Evolutionary conservation across 1,140 invertebrate species (phyloP).

Genomic region (Rhopalosiphum maidis): DNA sequence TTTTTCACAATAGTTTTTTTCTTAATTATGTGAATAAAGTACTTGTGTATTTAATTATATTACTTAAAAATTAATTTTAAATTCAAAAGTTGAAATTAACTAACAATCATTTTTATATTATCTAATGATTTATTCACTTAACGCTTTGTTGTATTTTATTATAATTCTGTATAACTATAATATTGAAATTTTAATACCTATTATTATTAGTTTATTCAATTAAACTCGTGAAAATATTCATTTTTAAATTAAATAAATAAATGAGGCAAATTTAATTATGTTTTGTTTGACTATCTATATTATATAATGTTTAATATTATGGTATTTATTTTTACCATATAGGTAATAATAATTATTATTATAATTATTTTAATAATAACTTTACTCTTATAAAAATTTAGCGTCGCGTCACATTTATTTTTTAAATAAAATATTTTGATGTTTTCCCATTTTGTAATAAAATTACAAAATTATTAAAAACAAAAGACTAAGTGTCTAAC

Average conservation of each 20-base stretch:
- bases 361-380: neutral
- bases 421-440: neutral
- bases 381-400: neutral
- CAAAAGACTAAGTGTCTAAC: neutral
- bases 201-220: neutral
- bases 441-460: neutral
- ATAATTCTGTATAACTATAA: neutral
- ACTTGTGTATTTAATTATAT: neutral
- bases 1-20: neutral
- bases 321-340: neutral
- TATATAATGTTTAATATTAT: neutral
- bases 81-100: neutral
- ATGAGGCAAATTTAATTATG: neutral
- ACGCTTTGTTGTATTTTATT: neutral
- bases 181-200: too few species aligned
- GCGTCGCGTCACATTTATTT: neutral
- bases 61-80: too few species aligned
- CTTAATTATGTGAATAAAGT: neutral
- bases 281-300: neutral
- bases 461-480: neutral
- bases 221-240: neutral
- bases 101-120: neutral
- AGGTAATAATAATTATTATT: neutral
- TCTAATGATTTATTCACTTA: neutral
- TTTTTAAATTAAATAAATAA: slow-evolving; percentile 14